phyloP scores from a whole-genome alignment of 2,888 invertebrate genomes.

The Polylopha cassiicola region DNA sequence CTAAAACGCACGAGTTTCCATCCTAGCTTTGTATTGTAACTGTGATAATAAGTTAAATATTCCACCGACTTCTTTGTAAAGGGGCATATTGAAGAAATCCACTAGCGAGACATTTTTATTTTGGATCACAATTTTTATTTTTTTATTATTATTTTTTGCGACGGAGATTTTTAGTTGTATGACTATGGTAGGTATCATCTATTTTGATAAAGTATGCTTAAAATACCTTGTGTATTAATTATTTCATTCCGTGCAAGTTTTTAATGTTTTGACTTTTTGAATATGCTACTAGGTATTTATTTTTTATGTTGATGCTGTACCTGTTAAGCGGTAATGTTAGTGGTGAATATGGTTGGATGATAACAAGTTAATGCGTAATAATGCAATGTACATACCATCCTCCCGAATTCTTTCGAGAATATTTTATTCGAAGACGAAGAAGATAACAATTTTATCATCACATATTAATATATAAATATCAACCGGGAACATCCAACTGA shows the following conservation, averaged over 20 bases:
- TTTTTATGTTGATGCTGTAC: constrained; percentile 57
- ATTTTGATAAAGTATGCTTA: constrained; percentile 65
- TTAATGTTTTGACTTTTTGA: constrained; percentile 35
- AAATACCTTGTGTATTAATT: constrained; percentile 71
- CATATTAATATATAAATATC: too few relatives aligned
- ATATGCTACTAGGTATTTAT: constrained; percentile 28
- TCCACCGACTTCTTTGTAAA: constrained; percentile 22
- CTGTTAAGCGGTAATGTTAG: constrained; percentile 42
- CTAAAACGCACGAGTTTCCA: constrained; percentile 53
- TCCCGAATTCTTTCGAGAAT: constrained; percentile 6
- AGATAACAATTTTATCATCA: constrained; percentile 45
- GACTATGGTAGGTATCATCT: constrained; percentile 46
- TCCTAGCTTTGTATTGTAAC: constrained; percentile 71
- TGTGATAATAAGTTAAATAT: constrained; percentile 52
- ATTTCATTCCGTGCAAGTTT: constrained; percentile 73
- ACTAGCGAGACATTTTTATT: constrained; percentile 61
- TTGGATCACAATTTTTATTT: constrained; percentile 66
- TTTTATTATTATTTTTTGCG: constrained; percentile 54
- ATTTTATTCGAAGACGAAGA: constrained; percentile 11
- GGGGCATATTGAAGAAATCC: constrained; percentile 65
- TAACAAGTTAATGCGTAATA: constrained; percentile 33
- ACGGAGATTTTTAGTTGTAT: constrained; percentile 56
- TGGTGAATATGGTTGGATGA: constrained; percentile 44
- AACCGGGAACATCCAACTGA: constrained; percentile 36
- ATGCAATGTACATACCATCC: constrained; percentile 27